These are phyloP conservation scores for Physocephala rufipes DNA, from an alignment of 2,888 invertebrate species.

Conservation along the genomic window DNA sequence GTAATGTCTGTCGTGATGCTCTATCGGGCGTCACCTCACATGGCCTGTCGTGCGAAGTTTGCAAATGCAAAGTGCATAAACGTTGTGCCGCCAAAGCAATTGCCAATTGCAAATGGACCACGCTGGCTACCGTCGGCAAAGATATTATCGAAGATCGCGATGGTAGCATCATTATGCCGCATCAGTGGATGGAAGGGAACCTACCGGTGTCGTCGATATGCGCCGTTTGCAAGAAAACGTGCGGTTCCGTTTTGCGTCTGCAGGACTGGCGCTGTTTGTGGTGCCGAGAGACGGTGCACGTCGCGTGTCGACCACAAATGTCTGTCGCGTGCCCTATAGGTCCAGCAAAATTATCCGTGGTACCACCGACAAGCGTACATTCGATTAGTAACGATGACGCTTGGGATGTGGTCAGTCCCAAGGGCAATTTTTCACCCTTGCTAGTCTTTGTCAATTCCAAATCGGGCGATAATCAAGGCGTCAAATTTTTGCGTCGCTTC, in stretches of 20 bases:
- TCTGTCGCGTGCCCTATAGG: constrained; percentile 86
- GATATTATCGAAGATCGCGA: constrained; percentile 93
- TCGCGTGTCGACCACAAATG: constrained; percentile 85
- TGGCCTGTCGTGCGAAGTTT: constrained; percentile 95
- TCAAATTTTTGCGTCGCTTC: constrained; percentile 93
- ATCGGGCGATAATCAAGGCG: constrained; percentile 97
- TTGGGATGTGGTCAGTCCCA: constrained; percentile 84
- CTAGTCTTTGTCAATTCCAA: constrained; percentile 98
- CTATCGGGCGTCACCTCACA: constrained; percentile 93
- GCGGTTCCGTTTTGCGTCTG: constrained; percentile 91
- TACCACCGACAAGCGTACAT: constrained; percentile 93
- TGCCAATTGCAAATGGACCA: constrained; percentile 98
- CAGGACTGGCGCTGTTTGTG: constrained; percentile 98
- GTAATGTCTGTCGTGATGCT: constrained; percentile 95
- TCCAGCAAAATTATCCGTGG: constrained; percentile 87
- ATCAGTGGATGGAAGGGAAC: constrained; percentile 99
- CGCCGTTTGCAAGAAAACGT: constrained; percentile 92
- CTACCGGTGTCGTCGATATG: constrained; percentile 94
- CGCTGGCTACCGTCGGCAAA: constrained; percentile 92
- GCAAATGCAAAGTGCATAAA: constrained; percentile 97
- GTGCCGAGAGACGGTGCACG: constrained; percentile 93
- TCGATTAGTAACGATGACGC: constrained; percentile 90
- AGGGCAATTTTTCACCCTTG: constrained; percentile 74
- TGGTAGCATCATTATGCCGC: constrained; percentile 93
- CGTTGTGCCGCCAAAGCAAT: constrained; percentile 92